Evolutionary conservation across 2,888 invertebrate species (phyloP).

Genomic region (Spodoptera picta): DNA sequence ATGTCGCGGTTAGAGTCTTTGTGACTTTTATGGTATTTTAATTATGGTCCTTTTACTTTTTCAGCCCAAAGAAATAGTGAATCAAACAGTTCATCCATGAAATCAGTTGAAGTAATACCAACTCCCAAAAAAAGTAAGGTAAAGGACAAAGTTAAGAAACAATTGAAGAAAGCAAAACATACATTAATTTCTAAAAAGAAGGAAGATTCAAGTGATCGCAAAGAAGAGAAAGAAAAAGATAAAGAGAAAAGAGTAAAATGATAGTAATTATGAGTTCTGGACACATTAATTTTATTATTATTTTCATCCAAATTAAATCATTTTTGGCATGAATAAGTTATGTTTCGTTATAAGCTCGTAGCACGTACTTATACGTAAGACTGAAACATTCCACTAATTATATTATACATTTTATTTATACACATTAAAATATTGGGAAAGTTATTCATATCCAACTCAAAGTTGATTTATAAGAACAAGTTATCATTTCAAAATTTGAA

Average conservation of each 20-base stretch:
- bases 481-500: constrained; percentile 32
- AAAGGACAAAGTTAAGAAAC: constrained; percentile 85
- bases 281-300: constrained; percentile 30
- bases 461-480: constrained; percentile 30
- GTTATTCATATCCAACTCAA: constrained; percentile 19
- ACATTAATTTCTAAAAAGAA: constrained; percentile 82
- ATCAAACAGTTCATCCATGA: constrained; percentile 82
- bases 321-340: constrained; percentile 19
- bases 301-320: constrained; percentile 3
- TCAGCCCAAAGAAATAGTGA: constrained; percentile 85
- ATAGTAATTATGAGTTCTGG: constrained; percentile 41
- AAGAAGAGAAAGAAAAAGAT: constrained; percentile 76
- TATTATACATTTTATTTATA: constrained; percentile 46
- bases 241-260: constrained; percentile 78
- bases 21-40: no score
- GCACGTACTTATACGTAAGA: constrained; percentile 78
- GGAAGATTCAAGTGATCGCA: constrained; percentile 71
- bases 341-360: constrained; percentile 51
- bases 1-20: no score
- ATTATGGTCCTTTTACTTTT: constrained; percentile 51
- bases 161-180: constrained; percentile 84
- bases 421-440: constrained; percentile 24
- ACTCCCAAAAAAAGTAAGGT: constrained; percentile 84
- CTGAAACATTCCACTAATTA: constrained; percentile 82
- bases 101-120: constrained; percentile 75